Base-by-base conservation (phyloP, 2,888 invertebrate genomes). In the Deilephila porcellus region DNA sequence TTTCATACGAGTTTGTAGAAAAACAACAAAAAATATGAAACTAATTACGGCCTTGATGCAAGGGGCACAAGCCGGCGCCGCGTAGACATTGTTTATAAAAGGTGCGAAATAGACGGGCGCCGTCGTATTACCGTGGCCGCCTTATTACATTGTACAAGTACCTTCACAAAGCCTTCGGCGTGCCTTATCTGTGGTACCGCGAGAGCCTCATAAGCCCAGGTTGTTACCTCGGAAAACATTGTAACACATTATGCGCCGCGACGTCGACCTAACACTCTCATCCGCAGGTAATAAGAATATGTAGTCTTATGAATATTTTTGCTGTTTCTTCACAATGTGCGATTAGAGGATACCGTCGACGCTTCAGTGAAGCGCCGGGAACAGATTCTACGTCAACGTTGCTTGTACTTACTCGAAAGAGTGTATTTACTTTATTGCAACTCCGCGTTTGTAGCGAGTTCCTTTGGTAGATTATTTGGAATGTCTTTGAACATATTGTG, bases 161-260 rank as follows among this genome's bases (percentile, higher is more conserved):
- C 88, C 90, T 88, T 82, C 81, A 88, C 91, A 90, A 90, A 91
- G 91, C 89, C 91, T 88, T 86, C 85, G 82, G 83, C 92, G 93
- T 93, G 93, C 92, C 93, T 92, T 93, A 93, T 93, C 93, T 91
- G 87, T 85, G 86, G 88, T 82, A 86, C 88, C 90, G 87, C 85
- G 85, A 88, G 89, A 90, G 89, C 88, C 88, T 89, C 89, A 89
- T 93, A 93, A 92, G 91, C 93, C 82, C 89, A 89, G 88, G 91
- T 92, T 91, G 92, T 91, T 93, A 93, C 93, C 91, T 91, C 88
- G 79, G 86, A 91, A 93, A 91, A 93, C 91, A 92, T 93, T 93
- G 92, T 91, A 90, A 85, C 90, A 92, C 91, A 92, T 93, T 93
- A 93, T 91, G 91, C 90, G 88, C 87, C 85, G 88, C 86, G 86